Evolutionary conservation across 2,797 vertebrate genomes (phyloP), one percentile per base, ranked within the genome.

Genomic region (Sebastolobus altivelis): DNA sequence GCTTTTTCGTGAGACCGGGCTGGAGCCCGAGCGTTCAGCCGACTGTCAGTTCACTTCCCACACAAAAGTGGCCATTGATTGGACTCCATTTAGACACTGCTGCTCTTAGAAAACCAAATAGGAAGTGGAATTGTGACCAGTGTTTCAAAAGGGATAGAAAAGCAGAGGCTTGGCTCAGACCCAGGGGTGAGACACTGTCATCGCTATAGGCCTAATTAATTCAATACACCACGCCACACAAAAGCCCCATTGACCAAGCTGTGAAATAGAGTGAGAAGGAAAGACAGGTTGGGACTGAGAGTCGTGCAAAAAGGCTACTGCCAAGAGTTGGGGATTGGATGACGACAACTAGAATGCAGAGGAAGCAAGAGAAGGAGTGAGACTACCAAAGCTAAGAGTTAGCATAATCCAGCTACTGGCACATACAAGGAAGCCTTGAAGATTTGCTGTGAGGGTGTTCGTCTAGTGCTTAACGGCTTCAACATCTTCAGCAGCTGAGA

Each of bases 51-150:
- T 88, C 65, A 31, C 73, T 85, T 76, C 78, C 76, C 27, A 58
- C 77, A 89, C 89, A 92, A 87, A 84, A 82, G 80, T 62, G 22
- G n/a, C 81, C 88, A 92, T 89, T 91, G 83, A 91, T 93, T 87
- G 56, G 16, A 80, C 88, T 88, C 80, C 82, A 84, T 86, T 89
- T 84, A 84, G 78, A 90, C 49, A 80, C 70, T 72, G 86, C 76
- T 87, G 80, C 87, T 86, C 87, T 87, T 68, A 92, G 88, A 89
- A 86, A 93, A 77, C 81, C 70, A 88, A 89, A 89, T 71, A 92
- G 92, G 88, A 94, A 91, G 90, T 82, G 79, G 83, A 91, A 92
- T 90, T 91, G 90, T 90, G 89, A 92, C 77, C 84, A 65, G 87
- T 90, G 75, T 90, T 92, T 93, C 77, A 91, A 91, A 92, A 62